Evolutionary conservation across 2,113 vertebrate species (phyloP).

Genomic region (Manacus vitellinus): DNA sequence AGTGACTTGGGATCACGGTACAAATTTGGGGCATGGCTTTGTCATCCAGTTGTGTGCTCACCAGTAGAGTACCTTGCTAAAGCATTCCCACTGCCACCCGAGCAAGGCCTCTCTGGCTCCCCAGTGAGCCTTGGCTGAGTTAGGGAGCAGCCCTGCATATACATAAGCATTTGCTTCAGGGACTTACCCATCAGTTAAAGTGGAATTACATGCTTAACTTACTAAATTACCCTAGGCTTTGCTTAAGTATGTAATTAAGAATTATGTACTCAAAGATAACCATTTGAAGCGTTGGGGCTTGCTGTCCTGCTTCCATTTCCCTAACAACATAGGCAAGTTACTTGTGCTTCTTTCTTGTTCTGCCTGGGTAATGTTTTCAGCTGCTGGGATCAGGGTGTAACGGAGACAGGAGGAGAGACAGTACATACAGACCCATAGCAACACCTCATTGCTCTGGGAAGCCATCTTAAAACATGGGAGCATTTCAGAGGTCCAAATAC

Average conservation of each 20-base stretch:
- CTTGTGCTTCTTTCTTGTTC: background rate
- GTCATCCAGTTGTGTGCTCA: background rate
- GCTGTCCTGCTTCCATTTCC: background rate
- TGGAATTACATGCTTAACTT: constrained; percentile 54
- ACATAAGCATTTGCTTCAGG: background rate
- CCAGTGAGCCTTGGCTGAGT: background rate
- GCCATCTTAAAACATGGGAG: background rate
- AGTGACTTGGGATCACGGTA: background rate
- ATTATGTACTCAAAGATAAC: background rate
- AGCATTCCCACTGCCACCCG: rapidly evolving
- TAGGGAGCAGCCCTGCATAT: background rate
- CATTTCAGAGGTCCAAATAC: background rate
- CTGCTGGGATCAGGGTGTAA: background rate
- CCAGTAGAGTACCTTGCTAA: background rate
- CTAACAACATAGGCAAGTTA: background rate
- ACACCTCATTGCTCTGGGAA: background rate
- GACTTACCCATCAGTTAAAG: constrained; percentile 4
- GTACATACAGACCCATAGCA: background rate
- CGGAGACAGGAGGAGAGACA: background rate
- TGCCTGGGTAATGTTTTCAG: background rate
- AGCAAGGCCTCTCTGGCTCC: background rate
- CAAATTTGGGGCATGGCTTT: background rate
- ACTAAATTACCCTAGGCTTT: constrained; percentile 27
- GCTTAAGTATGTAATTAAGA: constrained; percentile 19
- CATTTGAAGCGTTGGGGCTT: background rate